These are phyloP conservation scores for Smithornis capensis DNA, from an alignment of 2,113 vertebrate genomes.

Conservation along the genomic window DNA sequence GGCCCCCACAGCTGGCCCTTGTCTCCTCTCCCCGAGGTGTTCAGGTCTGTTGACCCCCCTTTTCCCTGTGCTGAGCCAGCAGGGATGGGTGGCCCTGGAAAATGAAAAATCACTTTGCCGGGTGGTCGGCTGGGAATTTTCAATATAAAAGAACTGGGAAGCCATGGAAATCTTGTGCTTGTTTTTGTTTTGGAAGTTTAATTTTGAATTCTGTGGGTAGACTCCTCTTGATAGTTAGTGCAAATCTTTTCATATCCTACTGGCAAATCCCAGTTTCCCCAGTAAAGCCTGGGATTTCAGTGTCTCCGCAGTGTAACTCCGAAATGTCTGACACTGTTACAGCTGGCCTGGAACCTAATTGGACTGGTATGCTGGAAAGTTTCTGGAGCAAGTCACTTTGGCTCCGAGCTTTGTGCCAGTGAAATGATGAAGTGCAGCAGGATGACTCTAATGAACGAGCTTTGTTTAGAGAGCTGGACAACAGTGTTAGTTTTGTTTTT, in stretches of 20 bases:
- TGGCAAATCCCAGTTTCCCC: background rate
- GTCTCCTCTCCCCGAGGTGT: background rate
- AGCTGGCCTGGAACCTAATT: conserved; percentile 61
- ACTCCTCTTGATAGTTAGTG: background rate
- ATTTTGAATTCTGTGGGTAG: background rate
- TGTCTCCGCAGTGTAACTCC: background rate
- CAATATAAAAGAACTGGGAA: background rate
- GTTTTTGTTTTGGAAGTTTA: background rate
- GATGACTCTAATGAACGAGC: conserved; percentile 33
- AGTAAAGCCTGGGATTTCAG: conserved; percentile 30
- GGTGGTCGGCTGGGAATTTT: background rate
- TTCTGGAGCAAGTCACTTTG: conserved; percentile 36
- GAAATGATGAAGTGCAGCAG: conserved; percentile 36
- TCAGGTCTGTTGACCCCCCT: background rate
- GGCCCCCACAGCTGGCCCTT: background rate
- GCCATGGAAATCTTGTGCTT: background rate
- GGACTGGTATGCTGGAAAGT: conserved; percentile 49
- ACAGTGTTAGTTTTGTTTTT: conserved; percentile 12
- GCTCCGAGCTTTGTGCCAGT: conserved; percentile 19
- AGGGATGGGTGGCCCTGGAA: background rate
- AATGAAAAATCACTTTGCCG: background rate
- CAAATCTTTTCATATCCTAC: conserved; percentile 21
- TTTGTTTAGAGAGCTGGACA: conserved; percentile 33
- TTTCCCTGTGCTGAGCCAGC: background rate
- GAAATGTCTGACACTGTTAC: conserved; percentile 20